Evolutionary conservation across 2,797 vertebrate species (phyloP).

Genomic region (Siniperca scherzeri): DNA sequence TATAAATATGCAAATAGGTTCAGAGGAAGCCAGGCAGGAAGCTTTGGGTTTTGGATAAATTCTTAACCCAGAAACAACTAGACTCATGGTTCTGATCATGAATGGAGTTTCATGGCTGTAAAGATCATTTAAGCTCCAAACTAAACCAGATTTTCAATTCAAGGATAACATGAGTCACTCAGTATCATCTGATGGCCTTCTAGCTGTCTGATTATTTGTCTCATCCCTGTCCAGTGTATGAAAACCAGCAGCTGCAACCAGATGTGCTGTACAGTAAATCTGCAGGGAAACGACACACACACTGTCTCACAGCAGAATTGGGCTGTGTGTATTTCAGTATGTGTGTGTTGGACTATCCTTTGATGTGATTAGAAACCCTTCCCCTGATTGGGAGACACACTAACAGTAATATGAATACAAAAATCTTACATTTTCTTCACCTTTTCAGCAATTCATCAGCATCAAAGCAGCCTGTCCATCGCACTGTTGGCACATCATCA

Average conservation of each 20-base stretch:
- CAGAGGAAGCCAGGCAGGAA: constrained; percentile 11
- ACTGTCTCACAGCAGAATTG: background rate
- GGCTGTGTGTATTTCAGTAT: background rate
- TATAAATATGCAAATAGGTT: constrained; percentile 57
- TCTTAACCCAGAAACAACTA: constrained; percentile 27
- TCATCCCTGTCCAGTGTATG: constrained; percentile 25
- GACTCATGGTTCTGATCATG: constrained; percentile 23
- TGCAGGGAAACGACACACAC: background rate
- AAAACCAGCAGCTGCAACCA: constrained; percentile 47
- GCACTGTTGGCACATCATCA: constrained; percentile 50
- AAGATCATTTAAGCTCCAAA: constrained; percentile 24
- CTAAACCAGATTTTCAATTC: constrained; percentile 44
- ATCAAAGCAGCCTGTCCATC: constrained; percentile 67
- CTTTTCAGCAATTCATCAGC: constrained; percentile 66
- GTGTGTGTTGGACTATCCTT: background rate
- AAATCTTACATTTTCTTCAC: constrained; percentile 11
- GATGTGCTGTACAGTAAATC: constrained; percentile 39
- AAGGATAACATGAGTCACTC: constrained; percentile 22
- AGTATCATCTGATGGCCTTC: constrained; percentile 29
- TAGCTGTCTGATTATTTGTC: constrained; percentile 38
- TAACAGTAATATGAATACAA: constrained; percentile 13
- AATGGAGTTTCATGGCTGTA: constrained; percentile 6
- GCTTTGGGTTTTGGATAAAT: constrained; percentile 30
- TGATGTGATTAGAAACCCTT: constrained; percentile 30
- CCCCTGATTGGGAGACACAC: background rate